phyloP scores from a whole-genome alignment of 2,113 vertebrate species.

The Morone chrysops region DNA sequence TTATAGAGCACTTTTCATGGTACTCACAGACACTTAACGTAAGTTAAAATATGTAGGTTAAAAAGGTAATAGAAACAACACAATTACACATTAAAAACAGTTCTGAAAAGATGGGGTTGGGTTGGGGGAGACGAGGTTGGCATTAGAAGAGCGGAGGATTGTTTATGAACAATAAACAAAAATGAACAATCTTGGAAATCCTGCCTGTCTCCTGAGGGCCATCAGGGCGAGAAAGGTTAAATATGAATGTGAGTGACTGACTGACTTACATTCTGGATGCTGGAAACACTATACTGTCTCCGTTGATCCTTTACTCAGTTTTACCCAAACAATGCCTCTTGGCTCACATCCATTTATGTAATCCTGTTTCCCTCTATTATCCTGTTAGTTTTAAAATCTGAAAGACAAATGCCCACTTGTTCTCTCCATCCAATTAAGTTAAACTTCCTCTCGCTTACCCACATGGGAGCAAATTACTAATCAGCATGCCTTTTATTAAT shows the following conservation, averaged over 20 bases:
- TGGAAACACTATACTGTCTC: no score
- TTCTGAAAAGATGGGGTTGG: no score
- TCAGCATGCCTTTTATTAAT: slow-evolving; percentile 33
- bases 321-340: neutral
- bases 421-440: slow-evolving; percentile 5
- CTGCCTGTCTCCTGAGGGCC: no score
- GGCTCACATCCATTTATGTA: neutral
- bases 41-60: no score
- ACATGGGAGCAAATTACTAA: slow-evolving; percentile 16
- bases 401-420: neutral
- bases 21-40: no score
- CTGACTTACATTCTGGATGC: neutral
- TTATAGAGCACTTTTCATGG: no score
- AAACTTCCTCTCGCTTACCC: slow-evolving; percentile 1
- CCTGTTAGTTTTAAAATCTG: neutral
- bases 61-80: no score
- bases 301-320: neutral
- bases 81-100: no score
- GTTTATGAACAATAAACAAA: no score
- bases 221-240: neutral
- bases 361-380: neutral
- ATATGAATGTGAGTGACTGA: neutral
- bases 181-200: neutral
- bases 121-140: no score
- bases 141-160: no score